Evolutionary conservation across 2,888 invertebrate genomes (phyloP), one percentile per base, ranked within the genome.

Genomic region (Agrochola circellaris): DNA sequence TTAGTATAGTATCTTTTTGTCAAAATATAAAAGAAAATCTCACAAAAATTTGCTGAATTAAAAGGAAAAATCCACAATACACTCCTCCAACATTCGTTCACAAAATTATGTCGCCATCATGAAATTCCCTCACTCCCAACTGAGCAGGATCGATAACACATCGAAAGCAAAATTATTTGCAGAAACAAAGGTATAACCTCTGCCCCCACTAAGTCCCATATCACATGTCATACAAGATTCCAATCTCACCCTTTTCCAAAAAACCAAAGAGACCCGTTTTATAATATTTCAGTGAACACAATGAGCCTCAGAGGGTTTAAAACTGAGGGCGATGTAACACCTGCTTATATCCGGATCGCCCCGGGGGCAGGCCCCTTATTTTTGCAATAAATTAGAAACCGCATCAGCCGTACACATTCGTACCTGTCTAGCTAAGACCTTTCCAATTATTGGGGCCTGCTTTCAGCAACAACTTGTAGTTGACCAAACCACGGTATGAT

Each of bases 331-430:
- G 82, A 77, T 82, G 87, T 85, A 89, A 89, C 91, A 92, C 91
- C 92, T 92, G 92, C 89, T 88, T 89, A 82, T 85, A 85, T 82
- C 86, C 81, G 89, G 71, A 65, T 85, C 82, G 81, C 79, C 87
- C 80, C 79, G 26, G 45, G 73, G 82, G 85, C 83, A 76, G 74
- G 77, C 84, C 88, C 88, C 89, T 91, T 90, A 91, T 92, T 91
- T 91, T 92, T 89, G 91, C 90, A 91, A 93, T 93, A 93, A 93
- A 93, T 93, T 91, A 92, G 89, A 85, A 89, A 88, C 89, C 90
- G 83, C 90, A 89, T 90, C 87, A 89, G 87, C 80, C 85, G 81
- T 87, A 89, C 88, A 85, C 89, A 91, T 88, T 88, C 86, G 84
- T 88, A 90, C 87, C 88, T 89, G 88, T 87, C 89, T 67, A 23